Conservation (phyloP, 2,888 invertebrate species). For the Tupiocoris notatus region DNA sequence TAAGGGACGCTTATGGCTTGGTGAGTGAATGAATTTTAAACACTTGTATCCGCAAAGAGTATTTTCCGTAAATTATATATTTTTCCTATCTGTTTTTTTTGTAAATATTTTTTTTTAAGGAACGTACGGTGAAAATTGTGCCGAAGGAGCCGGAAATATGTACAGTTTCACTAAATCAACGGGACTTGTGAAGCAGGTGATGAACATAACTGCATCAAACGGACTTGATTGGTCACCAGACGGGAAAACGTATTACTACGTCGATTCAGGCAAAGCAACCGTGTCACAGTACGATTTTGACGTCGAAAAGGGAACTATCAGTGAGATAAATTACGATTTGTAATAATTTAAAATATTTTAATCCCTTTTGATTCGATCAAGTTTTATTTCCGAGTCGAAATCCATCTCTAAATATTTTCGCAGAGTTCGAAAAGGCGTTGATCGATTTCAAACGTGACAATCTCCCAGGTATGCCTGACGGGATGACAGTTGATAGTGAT, state of each 20-base stretch:
- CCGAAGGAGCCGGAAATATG: constrained; percentile 24
- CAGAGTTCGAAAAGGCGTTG: neutral
- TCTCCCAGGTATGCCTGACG: neutral
- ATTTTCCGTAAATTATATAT: no score
- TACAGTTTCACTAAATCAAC: constrained; percentile 53
- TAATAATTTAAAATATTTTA: no score
- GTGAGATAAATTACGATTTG: constrained; percentile 59
- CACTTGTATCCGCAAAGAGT: no score
- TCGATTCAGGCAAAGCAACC: constrained; percentile 39
- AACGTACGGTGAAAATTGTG: neutral
- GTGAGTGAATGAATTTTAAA: constrained; percentile 53
- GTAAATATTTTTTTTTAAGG: neutral
- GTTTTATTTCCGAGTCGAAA: no score
- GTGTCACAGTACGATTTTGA: constrained; percentile 67
- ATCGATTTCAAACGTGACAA: neutral
- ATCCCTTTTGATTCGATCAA: no score
- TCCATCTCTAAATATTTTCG: no score
- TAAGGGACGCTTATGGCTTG: constrained; percentile 70
- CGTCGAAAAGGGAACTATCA: constrained; percentile 63
- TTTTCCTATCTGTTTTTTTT: no score
- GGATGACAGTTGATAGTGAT: neutral
- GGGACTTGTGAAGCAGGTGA: constrained; percentile 49
- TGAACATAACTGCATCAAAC: constrained; percentile 66
- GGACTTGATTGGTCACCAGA: constrained; percentile 69
- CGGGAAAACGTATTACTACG: constrained; percentile 44